Evolutionary conservation across 1,140 invertebrate genomes (phyloP), one percentile per base, ranked within the genome.

Genomic region (Ips nitidus): DNA sequence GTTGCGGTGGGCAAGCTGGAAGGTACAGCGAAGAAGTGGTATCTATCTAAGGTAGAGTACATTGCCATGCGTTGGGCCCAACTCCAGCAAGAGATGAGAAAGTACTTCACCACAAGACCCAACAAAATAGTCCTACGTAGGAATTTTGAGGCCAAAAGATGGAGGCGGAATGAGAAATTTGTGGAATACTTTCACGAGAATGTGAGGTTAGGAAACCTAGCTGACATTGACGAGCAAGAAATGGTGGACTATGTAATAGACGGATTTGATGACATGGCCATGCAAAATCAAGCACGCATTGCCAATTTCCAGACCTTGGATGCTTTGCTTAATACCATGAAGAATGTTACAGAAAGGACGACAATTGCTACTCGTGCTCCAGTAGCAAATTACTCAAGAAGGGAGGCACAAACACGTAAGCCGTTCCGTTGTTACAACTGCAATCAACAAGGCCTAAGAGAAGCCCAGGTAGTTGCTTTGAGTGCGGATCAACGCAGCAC

Each of bases 181-280:
- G n/a, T 64, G 1, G 64, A 71, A 5, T 77, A 79, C 53, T 76
- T 60, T 40, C 74, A 75, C 37, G 76, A 74, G 1, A 78, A 79
- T 50, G 56, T 78, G 6, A 71, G 75, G 1, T 53, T 78, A 4
- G 76, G 66, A 6, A 78, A 78, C 42, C 43, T 69, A 47, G 63
- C 75, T 5, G 66, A 65, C n/a, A 63, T 78, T 1, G 47, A 66
- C 1, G 71, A 73, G 42, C 52, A 64, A 1, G 77, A 78, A 5
- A 50, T 76, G 40, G 67, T 78, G 2, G 74, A 77, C 42, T 77
- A 78, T 39, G 8, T 77, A 0, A 73, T 78, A 4, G 79, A 80
- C 62, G 77, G 77, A 5, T 75, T 79, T 52, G 61, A 67, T 22
- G 52, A 74, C 64, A 62, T 22, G 22, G 22, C 22, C 22, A 22